Evolutionary conservation across 2,888 invertebrate genomes (phyloP), one percentile per base, ranked within the genome.

Genomic region (Coecobrya sp.): DNA sequence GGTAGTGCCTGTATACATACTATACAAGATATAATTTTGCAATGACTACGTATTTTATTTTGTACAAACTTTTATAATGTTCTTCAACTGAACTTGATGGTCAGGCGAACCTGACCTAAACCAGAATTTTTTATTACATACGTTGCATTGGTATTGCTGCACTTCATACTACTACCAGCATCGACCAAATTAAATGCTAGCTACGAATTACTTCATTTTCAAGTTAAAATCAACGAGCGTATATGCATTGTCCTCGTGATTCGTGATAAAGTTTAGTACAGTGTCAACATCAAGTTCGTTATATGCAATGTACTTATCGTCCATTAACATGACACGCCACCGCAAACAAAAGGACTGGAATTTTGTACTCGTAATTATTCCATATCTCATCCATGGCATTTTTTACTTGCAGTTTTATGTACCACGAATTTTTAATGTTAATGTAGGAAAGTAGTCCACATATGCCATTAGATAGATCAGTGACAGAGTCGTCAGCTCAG

Each of bases 301-400:
- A 42, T 70, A 36, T 36, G 36, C 36, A 36, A 4, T 36, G 36
- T 10, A 59, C 55, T 81, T 73, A 86, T 86, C 62, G 42, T 19
- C 22, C 81, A 81, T 55, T 52, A 89, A 62, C 70, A 85, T 45
- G 79, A 55, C 85, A 90, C 90, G 90, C 85, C 85, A 90, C 85
- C 79, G 82, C 85, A 90, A 90, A 89, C 55, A 82, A 30, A 81
- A 55, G 1, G 55, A 19, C 27, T 45, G 55, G 27, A 30, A 55
- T 52, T 45, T 79, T 55, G 52, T 25, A 7, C 11, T 73, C n/a
- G 42, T 52, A 52, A 79, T n/a, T 52, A 27, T 4, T 79, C 42
- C 22, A 16, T 79, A 52, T 79, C 1, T n/a, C 0, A 11, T 25
- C 25, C 3, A 25, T 55, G n/a, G 2, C n/a, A 10, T n/a, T n/a